Evolutionary conservation across 2,888 invertebrate species (phyloP), one percentile per base, ranked within the genome.

Genomic region (Caenorhabditis doughertyi): DNA sequence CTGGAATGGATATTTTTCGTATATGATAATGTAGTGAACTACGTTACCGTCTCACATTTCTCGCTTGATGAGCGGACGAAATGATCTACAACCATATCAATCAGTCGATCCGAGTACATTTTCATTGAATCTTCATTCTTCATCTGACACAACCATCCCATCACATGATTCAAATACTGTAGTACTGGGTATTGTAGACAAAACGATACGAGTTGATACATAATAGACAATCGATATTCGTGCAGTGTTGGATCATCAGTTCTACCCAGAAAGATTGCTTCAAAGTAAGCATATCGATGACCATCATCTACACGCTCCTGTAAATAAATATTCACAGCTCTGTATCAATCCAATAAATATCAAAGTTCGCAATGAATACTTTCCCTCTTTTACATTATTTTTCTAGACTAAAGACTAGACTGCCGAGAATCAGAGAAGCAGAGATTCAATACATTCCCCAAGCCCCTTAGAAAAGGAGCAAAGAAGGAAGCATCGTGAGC

Each of bases 181-280:
- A 85, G 44, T 29, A 83, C 73, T 5, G 88, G 85, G 32, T 73
- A 81, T 47, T 88, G 88, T 3, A 85, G 64, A 1, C 85, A 65
- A 27, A 84, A 86, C 3, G 84, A 84, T 7, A 76, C 79, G 23
- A 86, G 64, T 58, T 79, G 79, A 16, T 62, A 62, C 25, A 86
- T 47, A 0, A 85, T 32, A 13, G 71, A 68, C 5, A 86, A 67
- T 2, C 86, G 79, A 29, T 73, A 80, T 16, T 84, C 81, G 51
- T 86, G 86, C 7, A 84, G 68, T 4, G 56, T 32, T 1, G 77
- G 27, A 32, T 87, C 87, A 3, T 84, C 86, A 32, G 84, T 67
- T 44, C 86, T 62, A 2, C 85, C 87, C 2, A 87, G 71, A 47
- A 87, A 87, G 23, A 87, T 79, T n/a, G 85, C 82, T 60, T 86